A percentile compares a stretch with the other conserved stretches of the same genome.
phyloP scores from a whole-genome alignment of 30 jellyfish, hydroid and myxozoan genomes.

The Phacellophora camtschatica region DNA sequence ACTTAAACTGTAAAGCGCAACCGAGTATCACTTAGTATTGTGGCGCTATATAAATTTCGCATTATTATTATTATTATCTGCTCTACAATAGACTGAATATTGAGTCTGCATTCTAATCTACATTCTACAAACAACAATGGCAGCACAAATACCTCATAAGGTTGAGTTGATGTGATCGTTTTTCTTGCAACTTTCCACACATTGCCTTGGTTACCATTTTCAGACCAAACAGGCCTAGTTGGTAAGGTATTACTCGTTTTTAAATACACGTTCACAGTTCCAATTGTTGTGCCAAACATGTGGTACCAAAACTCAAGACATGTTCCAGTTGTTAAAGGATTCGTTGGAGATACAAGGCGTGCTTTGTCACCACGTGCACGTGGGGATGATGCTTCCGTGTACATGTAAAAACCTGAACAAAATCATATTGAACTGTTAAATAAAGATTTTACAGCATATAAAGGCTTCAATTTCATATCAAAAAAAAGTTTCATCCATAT shows the following conservation, averaged over 20 bases:
- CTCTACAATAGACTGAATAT: too few species aligned
- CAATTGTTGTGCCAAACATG: slow-evolving; percentile 73
- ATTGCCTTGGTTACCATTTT: slow-evolving; percentile 85
- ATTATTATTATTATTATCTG: too few species aligned
- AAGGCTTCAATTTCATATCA: too few species aligned
- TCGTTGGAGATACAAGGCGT: slow-evolving; percentile 74
- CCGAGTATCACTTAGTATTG: too few species aligned
- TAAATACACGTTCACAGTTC: slow-evolving; percentile 58
- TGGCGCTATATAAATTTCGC: too few species aligned
- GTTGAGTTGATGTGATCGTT: slow-evolving; percentile 53
- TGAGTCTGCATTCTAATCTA: too few species aligned
- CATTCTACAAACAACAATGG: not conserved
- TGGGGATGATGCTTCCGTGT: slow-evolving; percentile 90
- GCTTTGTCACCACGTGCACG: slow-evolving; percentile 84
- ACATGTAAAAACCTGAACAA: slow-evolving; percentile 80
- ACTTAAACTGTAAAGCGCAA: too few species aligned
- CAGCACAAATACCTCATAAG: slow-evolving; percentile 60
- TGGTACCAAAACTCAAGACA: slow-evolving; percentile 94
- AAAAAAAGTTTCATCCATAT: too few species aligned
- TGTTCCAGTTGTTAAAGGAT: slow-evolving; percentile 66
- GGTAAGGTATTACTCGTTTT: slow-evolving; percentile 45
- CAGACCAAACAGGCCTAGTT: slow-evolving; percentile 80
- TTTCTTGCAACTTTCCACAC: slow-evolving; percentile 80
- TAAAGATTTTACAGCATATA: too few species aligned
- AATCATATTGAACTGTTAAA: too few species aligned